Evolutionary conservation across 2,113 vertebrate species (phyloP), one percentile per base, ranked within the genome.

Genomic region (Chauna torquata): DNA sequence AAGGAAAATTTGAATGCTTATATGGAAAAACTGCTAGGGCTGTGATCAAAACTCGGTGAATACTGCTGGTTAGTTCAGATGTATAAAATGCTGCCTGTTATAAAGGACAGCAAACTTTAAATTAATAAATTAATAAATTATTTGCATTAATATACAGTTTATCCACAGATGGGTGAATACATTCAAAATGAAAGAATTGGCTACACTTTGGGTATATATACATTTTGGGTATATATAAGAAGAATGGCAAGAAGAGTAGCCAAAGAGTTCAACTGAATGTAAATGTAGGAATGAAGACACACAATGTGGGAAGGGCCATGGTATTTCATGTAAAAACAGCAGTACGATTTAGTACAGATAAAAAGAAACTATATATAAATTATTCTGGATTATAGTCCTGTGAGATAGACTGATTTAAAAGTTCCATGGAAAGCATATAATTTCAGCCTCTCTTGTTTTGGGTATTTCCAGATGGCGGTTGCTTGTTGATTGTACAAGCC

Each of bases 271-370:
- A 55, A 13, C 34, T 77, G 66, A 54, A 23, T 47, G 47, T 77
- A 58, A 70, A 25, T 58, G n/a, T 61, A 79, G 62, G 55, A 88
- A 59, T 1, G 7, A 86, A 88, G 83, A 0, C 70, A 68, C 4
- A 4, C 32, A 59, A 42, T 89, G 36, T 78, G 64, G 38, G 45
- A 78, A 86, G 34, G 81, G 36, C 79, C 5, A 0, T 42, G 64
- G 24, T 52, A 36, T 80, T 94, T 94, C 75, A 92, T 92, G 92
- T 32, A 47, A 62, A 92, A 95, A 85, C 79, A 82, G 75, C 62
- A 90, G 4, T 76, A 40, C 59, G 62, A 69, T 95, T 92, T 55
- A 77, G 61, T 20, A 4, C 44, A 89, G 62, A 68, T 88, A 42
- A 92, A 69, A 69, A 71, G 18, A 92, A 75, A 24, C 76, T 88